Evolutionary conservation across 2,888 invertebrate genomes (phyloP).

Genomic region (Sclerodermus sp.): DNA sequence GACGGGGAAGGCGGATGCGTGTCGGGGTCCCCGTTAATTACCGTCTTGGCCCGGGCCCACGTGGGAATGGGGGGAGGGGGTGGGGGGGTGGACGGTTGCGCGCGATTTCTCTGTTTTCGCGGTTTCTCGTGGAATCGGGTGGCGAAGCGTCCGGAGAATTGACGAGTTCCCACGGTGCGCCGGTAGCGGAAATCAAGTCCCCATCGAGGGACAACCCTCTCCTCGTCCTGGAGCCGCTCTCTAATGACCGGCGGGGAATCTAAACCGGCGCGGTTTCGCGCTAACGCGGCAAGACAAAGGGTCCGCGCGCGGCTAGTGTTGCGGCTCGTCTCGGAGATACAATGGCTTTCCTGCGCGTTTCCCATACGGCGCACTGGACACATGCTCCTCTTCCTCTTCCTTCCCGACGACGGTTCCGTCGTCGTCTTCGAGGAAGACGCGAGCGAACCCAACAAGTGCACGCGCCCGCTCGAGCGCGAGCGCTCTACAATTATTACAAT

Average conservation of each 20-base stretch:
- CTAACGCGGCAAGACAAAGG: slow-evolving; percentile 30
- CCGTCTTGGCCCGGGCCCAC: no score
- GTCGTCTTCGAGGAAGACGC: neutral
- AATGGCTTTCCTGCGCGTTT: no score
- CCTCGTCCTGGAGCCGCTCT: slow-evolving; percentile 34
- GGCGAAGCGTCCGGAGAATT: neutral
- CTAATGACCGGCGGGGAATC: slow-evolving; percentile 49
- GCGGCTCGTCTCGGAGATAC: neutral
- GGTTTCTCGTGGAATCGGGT: no score
- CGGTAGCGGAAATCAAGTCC: slow-evolving; percentile 28
- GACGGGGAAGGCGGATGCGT: no score
- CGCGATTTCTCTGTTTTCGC: neutral
- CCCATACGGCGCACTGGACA: neutral
- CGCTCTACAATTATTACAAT: slow-evolving; percentile 54
- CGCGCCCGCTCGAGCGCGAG: slow-evolving; percentile 2
- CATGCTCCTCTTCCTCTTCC: slow-evolving; percentile 3
- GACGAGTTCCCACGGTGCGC: slow-evolving; percentile 30
- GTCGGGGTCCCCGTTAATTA: no score
- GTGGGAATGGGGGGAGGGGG: no score
- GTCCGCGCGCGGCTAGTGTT: neutral
- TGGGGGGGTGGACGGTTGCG: no score
- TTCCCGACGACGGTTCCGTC: neutral
- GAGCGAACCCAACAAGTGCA: no score
- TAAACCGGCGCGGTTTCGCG: slow-evolving; percentile 35
- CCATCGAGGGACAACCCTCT: slow-evolving; percentile 36